Evolutionary conservation across 2,113 vertebrate genomes (phyloP).

Genomic region (Varanus salvator): DNA sequence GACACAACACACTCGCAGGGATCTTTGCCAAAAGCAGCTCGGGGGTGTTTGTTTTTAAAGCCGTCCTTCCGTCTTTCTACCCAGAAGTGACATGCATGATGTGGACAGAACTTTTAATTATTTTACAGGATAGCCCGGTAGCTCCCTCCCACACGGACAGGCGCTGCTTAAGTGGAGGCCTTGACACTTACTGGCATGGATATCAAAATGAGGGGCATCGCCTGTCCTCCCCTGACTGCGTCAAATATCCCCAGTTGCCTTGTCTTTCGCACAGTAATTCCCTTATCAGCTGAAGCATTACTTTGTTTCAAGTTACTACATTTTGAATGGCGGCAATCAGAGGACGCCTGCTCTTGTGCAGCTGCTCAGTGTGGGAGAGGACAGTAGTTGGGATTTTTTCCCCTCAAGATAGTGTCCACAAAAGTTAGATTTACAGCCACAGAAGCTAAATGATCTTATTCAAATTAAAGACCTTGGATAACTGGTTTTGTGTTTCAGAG

Average conservation of each 20-base stretch:
- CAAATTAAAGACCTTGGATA: not conserved
- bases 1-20: slow-evolving; percentile 24
- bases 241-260: slow-evolving; percentile 36
- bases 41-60: slow-evolving; percentile 11
- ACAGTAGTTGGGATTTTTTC: not conserved
- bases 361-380: slow-evolving; percentile 17
- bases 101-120: slow-evolving; percentile 62
- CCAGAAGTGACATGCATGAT: slow-evolving; percentile 41
- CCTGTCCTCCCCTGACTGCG: slow-evolving; percentile 21
- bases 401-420: not conserved
- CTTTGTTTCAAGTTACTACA: slow-evolving; percentile 36
- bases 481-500: not conserved
- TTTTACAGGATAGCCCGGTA: slow-evolving; percentile 52
- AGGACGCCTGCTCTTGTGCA: slow-evolving; percentile 10
- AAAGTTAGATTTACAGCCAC: fast-evolving
- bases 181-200: slow-evolving; percentile 56
- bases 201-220: slow-evolving; percentile 44
- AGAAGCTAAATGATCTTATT: not conserved
- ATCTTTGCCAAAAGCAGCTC: slow-evolving; percentile 57
- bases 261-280: slow-evolving; percentile 54
- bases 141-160: slow-evolving; percentile 43
- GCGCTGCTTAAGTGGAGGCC: slow-evolving; percentile 60
- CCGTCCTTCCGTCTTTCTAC: slow-evolving; percentile 57
- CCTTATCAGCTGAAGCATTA: slow-evolving; percentile 44
- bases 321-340: slow-evolving; percentile 31